phyloP scores from a whole-genome alignment of 2,113 vertebrate species.

The Neofelis nebulosa region DNA sequence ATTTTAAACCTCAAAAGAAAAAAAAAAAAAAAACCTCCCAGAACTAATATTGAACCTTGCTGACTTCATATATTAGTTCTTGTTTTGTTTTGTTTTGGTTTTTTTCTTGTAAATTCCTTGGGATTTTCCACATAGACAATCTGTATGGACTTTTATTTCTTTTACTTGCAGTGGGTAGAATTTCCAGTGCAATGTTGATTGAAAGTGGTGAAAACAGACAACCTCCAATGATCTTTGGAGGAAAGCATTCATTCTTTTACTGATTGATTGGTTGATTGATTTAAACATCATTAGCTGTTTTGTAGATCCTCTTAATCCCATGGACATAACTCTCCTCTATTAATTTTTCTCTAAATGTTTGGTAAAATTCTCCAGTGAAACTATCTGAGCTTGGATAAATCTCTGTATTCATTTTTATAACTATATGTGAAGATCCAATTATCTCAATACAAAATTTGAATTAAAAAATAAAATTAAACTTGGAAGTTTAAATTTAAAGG shows the following conservation, averaged over 20 bases:
- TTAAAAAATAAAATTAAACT: neutral
- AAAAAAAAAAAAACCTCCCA: neutral
- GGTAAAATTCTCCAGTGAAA: neutral
- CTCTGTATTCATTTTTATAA: neutral
- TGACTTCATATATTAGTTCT: neutral
- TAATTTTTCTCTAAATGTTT: neutral
- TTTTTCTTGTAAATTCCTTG: neutral
- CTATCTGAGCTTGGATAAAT: neutral
- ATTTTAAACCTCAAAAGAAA: neutral
- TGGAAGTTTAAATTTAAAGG: slow-evolving; percentile 2
- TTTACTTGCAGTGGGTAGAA: neutral
- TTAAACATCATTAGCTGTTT: neutral
- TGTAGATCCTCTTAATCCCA: neutral
- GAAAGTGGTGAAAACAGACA: neutral
- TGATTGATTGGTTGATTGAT: too few species aligned
- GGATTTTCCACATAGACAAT: neutral
- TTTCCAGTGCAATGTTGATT: neutral
- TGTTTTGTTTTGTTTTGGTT: neutral
- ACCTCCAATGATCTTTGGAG: neutral
- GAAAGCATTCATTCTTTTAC: neutral
- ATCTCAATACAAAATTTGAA: neutral
- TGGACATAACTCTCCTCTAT: neutral
- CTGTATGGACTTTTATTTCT: neutral
- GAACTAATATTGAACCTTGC: neutral
- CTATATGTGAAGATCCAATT: neutral